phyloP scores from a whole-genome alignment of 2,113 vertebrate species.

The Agapornis roseicollis region DNA sequence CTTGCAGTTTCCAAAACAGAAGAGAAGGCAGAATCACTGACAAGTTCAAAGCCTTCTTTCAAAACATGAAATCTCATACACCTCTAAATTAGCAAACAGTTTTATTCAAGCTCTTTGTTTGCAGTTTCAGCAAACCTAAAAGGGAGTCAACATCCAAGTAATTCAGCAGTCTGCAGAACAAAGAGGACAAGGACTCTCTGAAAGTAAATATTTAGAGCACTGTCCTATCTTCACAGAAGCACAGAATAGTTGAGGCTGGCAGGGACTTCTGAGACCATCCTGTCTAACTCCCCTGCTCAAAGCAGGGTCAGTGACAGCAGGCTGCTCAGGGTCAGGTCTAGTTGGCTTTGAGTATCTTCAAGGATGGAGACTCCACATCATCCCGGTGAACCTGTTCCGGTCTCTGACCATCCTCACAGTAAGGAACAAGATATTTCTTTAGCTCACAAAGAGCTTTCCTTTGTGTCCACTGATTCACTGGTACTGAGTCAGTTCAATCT shows the following conservation, averaged over 20 bases:
- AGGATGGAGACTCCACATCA: background rate
- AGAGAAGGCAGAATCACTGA: conserved; percentile 15
- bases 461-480: conserved; percentile 29
- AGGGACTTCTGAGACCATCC: background rate
- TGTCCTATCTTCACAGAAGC: conserved; percentile 25
- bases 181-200: background rate
- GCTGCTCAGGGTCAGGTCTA: background rate
- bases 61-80: background rate
- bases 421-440: background rate
- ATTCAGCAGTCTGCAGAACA: background rate
- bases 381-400: background rate
- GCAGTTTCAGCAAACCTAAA: background rate
- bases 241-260: background rate
- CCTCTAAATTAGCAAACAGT: conserved; percentile 14
- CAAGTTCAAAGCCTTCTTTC: conserved; percentile 49
- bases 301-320: background rate
- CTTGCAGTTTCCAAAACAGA: conserved; percentile 39
- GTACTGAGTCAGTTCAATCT: conserved; percentile 39
- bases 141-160: background rate
- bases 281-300: background rate
- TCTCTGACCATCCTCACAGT: background rate
- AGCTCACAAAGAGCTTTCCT: conserved; percentile 15
- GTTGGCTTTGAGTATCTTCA: background rate
- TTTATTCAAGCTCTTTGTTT: conserved; percentile 33
- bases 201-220: conserved; percentile 18